Evolutionary conservation across 1,140 invertebrate genomes (phyloP).

Genomic region (Oryctes rhinoceros): DNA sequence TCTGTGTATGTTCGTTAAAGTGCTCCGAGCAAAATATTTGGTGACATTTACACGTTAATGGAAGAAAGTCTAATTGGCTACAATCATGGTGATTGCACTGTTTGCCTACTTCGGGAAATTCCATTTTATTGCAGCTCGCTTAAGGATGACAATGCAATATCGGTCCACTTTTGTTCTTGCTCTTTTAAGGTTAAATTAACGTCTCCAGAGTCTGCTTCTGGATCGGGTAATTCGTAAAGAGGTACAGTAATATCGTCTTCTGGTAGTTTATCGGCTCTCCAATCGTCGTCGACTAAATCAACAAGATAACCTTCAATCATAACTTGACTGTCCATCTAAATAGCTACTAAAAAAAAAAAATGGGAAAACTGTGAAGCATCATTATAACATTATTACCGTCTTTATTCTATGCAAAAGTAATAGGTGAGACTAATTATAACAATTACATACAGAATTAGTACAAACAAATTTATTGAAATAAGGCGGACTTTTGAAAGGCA

Average conservation of each 20-base stretch:
- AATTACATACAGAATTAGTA: no score
- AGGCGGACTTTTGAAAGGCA: no score
- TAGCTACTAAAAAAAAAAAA: no score
- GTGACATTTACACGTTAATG: slow-evolving; percentile 64
- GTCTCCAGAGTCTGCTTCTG: slow-evolving; percentile 93
- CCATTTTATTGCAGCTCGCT: slow-evolving; percentile 62
- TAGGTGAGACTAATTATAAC: no score
- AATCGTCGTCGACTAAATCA: slow-evolving; percentile 88
- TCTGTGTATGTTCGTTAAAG: slow-evolving; percentile 60
- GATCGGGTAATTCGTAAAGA: slow-evolving; percentile 86
- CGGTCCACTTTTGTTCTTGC: slow-evolving; percentile 89
- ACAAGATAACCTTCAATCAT: slow-evolving; percentile 78
- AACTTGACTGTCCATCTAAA: slow-evolving; percentile 58
- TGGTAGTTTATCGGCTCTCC: slow-evolving; percentile 87
- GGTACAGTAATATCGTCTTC: slow-evolving; percentile 92
- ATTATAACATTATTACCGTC: background rate
- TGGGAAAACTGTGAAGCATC: background rate
- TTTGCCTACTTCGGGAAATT: slow-evolving; percentile 65
- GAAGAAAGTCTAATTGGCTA: slow-evolving; percentile 66
- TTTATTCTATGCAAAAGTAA: background rate
- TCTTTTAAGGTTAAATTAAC: slow-evolving; percentile 88
- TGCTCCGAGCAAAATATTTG: slow-evolving; percentile 66
- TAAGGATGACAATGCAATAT: slow-evolving; percentile 74
- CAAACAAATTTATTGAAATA: no score
- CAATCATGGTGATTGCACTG: slow-evolving; percentile 63